These are phyloP conservation scores for Pyrgilauda ruficollis DNA, from an alignment of 2,113 vertebrate genomes.

Conservation along the genomic window DNA sequence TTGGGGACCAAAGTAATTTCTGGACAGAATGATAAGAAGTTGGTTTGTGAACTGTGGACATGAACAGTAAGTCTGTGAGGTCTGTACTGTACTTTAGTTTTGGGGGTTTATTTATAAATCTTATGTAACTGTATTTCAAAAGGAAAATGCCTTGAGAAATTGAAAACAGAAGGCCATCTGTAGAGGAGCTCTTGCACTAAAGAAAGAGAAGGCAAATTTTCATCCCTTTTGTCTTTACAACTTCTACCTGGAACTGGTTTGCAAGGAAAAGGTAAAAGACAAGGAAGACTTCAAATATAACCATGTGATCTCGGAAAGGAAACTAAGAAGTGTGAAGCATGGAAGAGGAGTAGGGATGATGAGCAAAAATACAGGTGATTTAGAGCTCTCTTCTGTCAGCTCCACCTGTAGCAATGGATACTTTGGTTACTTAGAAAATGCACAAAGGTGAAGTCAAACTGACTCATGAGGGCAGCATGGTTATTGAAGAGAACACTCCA, in stretches of 20 bases:
- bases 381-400: not conserved
- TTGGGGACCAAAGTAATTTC: not conserved
- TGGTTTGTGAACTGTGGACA: not conserved
- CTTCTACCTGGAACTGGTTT: not conserved
- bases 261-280: not conserved
- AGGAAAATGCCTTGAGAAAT: not conserved
- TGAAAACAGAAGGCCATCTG: not conserved
- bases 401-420: fast-evolving
- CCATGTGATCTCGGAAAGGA: not conserved
- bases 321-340: not conserved
- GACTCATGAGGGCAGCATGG: not conserved
- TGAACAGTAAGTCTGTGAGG: not conserved
- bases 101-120: not conserved
- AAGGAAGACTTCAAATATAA: not conserved
- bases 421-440: not conserved
- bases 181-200: not conserved
- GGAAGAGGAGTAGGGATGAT: not conserved
- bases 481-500: not conserved
- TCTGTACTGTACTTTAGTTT: not conserved
- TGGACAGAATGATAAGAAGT: not conserved
- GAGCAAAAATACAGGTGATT: not conserved
- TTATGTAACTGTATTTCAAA: not conserved
- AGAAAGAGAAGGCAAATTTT: not conserved
- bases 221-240: not conserved
- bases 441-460: not conserved